Conservation (phyloP, 2,113 vertebrate genomes). For the Hemiscyllium ocellatum region DNA sequence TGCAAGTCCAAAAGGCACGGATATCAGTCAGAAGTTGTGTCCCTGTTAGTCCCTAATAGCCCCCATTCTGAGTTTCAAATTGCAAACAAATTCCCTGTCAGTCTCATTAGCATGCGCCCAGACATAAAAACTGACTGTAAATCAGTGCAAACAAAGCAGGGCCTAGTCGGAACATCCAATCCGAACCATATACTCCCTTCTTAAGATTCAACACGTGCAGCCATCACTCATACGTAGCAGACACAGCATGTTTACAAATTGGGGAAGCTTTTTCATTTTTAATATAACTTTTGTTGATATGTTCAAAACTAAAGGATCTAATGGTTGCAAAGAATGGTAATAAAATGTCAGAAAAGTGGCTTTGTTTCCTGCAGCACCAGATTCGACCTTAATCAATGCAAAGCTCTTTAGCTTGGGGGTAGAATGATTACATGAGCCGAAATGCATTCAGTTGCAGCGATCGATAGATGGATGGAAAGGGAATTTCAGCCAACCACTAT, state of each 20-base stretch:
- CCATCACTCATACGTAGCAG: background rate
- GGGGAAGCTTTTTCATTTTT: background rate
- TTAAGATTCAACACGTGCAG: background rate
- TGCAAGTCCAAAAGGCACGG: background rate
- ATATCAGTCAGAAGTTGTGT: background rate
- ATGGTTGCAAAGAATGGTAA: background rate
- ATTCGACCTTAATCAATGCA: background rate
- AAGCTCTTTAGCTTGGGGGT: background rate
- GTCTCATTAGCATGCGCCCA: background rate
- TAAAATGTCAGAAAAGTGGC: background rate
- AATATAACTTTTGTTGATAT: background rate
- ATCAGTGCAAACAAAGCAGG: background rate
- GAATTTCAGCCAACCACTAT: background rate
- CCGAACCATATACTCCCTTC: background rate
- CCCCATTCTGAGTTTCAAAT: background rate
- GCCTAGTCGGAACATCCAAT: background rate
- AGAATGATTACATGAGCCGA: background rate
- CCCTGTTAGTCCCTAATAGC: background rate
- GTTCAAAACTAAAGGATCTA: background rate
- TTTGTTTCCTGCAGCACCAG: background rate
- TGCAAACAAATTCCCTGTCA: background rate
- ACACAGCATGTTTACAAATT: background rate
- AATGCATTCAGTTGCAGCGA: background rate
- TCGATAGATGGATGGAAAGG: background rate
- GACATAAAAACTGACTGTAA: background rate